Conservation (phyloP, 2,113 vertebrate genomes). For the Pluvialis apricaria region DNA sequence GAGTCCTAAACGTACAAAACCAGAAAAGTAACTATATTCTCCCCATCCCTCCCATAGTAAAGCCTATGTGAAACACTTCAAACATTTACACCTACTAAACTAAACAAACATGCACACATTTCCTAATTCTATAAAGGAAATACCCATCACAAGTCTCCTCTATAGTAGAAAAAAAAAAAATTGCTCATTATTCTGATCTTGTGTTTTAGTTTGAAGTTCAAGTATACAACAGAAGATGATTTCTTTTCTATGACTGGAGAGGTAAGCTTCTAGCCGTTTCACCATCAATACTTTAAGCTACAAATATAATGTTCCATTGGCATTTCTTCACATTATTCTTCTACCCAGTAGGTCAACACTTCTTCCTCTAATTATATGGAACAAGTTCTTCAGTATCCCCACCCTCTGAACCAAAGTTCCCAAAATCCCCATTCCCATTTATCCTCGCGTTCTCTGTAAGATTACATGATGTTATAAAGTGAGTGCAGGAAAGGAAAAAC, state of each 20-base stretch:
- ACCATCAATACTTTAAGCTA: not conserved
- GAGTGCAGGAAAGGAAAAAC: not conserved
- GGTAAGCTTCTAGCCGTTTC: not conserved
- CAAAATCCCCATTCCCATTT: not conserved
- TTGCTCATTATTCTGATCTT: not conserved
- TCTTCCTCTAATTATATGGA: not conserved
- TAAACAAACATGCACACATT: not conserved
- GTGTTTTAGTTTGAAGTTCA: not conserved
- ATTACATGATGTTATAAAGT: not conserved
- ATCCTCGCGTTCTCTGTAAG: not conserved
- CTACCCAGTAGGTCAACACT: not conserved
- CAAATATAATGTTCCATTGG: not conserved
- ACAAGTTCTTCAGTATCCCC: not conserved
- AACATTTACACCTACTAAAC: not conserved
- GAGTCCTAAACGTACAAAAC: not conserved
- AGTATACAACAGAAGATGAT: not conserved
- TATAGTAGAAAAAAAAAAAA: not conserved
- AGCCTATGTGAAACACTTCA: not conserved
- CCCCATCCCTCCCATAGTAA: not conserved
- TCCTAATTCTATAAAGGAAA: not conserved
- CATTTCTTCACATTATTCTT: not conserved
- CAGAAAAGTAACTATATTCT: not conserved
- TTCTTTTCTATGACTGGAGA: not conserved
- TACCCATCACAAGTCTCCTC: not conserved
- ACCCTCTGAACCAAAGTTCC: not conserved